These are phyloP conservation scores for Chaetodon auriga DNA, from an alignment of 2,113 vertebrate species.

Conservation along the genomic window DNA sequence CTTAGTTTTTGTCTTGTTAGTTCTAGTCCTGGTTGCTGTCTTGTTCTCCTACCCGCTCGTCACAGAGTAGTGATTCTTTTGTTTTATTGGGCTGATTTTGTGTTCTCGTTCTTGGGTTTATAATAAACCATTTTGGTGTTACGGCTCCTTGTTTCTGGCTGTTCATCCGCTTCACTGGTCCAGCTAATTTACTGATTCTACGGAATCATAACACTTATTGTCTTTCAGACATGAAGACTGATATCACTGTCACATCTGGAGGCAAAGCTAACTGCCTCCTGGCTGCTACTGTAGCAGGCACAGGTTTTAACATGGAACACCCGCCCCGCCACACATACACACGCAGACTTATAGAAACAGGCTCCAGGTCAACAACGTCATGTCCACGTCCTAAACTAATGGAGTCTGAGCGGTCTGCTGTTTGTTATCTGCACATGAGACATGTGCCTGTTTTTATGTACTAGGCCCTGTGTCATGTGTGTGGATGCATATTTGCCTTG, in stretches of 20 bases:
- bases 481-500: not conserved
- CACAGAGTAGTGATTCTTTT: too few relatives aligned
- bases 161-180: too few relatives aligned
- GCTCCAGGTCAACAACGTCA: slow-evolving; percentile 19
- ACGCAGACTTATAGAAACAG: not conserved
- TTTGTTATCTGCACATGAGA: slow-evolving; percentile 28
- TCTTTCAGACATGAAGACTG: not conserved
- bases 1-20: too few relatives aligned
- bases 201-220: too few relatives aligned
- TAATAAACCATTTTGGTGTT: too few relatives aligned
- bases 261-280: not conserved
- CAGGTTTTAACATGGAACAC: not conserved
- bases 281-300: too few relatives aligned
- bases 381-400: slow-evolving; percentile 20
- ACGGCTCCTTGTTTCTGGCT: too few relatives aligned
- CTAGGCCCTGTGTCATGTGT: not conserved
- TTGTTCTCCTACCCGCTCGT: too few relatives aligned
- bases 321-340: not conserved
- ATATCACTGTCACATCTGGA: not conserved
- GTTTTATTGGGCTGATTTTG: too few relatives aligned
- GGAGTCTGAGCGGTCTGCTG: slow-evolving; percentile 31
- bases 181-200: too few relatives aligned
- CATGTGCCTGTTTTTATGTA: slow-evolving; percentile 37
- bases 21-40: too few relatives aligned
- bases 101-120: too few relatives aligned